These are phyloP conservation scores for Anthrax anthrax DNA, from an alignment of 2,888 invertebrate species.

Conservation along the genomic window DNA sequence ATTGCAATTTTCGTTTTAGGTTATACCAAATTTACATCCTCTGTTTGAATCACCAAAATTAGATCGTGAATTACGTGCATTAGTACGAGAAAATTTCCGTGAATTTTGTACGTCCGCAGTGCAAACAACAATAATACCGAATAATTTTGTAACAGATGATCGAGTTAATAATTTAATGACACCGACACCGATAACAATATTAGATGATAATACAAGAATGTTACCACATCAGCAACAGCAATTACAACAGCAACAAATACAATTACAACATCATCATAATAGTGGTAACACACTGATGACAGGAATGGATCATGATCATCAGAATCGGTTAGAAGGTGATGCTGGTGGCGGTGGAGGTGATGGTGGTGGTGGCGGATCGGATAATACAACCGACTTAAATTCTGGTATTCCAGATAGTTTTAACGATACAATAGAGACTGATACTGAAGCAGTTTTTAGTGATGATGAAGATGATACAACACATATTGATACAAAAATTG, in stretches of 20 bases:
- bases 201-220: slow-evolving; percentile 7
- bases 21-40: slow-evolving; percentile 48
- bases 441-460: slow-evolving; percentile 21
- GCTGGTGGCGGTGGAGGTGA: slow-evolving; percentile 6
- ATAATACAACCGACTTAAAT: neutral
- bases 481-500: slow-evolving; percentile 21
- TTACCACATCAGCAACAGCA: neutral
- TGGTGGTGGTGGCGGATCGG: neutral
- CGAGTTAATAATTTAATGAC: neutral
- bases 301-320: slow-evolving; percentile 8
- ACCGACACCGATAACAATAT: neutral
- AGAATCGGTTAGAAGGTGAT: slow-evolving; percentile 10
- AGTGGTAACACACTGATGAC: slow-evolving; percentile 2
- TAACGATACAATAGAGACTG: slow-evolving; percentile 26
- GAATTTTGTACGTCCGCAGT: slow-evolving; percentile 46
- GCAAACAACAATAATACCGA: neutral
- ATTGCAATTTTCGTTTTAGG: slow-evolving; percentile 18
- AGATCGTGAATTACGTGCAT: slow-evolving; percentile 49
- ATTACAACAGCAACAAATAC: neutral
- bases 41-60: slow-evolving; percentile 43
- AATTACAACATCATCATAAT: slow-evolving; percentile 5
- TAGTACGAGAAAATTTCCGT: slow-evolving; percentile 80
- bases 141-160: neutral
- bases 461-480: slow-evolving; percentile 41
- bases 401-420: slow-evolving; percentile 14